Evolutionary conservation across 2,113 vertebrate species (phyloP), one percentile per base, ranked within the genome.

Genomic region (Pholis gunnellus): DNA sequence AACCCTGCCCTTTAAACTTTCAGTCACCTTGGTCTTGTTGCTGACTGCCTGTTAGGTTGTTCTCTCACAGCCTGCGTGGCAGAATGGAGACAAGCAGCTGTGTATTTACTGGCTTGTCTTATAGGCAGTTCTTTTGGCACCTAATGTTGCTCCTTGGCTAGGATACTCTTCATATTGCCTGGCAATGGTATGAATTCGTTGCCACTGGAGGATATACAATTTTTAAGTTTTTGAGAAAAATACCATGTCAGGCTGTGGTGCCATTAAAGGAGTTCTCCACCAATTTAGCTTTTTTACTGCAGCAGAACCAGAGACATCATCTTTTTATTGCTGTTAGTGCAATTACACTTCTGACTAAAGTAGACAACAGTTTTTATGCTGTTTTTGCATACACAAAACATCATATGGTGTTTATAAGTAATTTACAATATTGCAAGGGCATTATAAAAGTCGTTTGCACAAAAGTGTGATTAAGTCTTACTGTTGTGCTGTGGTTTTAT

Each of bases 1-100:
- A 94, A 93, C 94, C 84, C 70, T 93, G 92, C 73, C 91, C 93
- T 91, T 88, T 94, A 82, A 87, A 89, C 91, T 93, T 52, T 72
- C 85, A 82, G 77, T 94, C 87, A 91, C 89, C 92, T 90, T 86
- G 76, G 81, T 82, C 54, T 64, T 48, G 86, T 50, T 72, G 65
- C 80, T 48, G 61, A 86, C 63, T 34, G 76, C 61, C 78, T 85
- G 89, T 88, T 88, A 68, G 79, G 63, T 57, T 83, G 84, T 83
- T 83, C 34, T 67, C 72, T 77, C 36, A 73, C 22, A 81, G 75
- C 34, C 82, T 78, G 65, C 64, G 4, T 78, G 73, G 74, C 60
- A 50, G 65, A 61, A 52, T 13, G 27, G 56, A 86, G 70, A 73
- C 77, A 59, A 70, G 67, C 70, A 77, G 75, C 75, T 82, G 75